phyloP scores from a whole-genome alignment of 2,888 invertebrate genomes.

The Cerastis leucographa region DNA sequence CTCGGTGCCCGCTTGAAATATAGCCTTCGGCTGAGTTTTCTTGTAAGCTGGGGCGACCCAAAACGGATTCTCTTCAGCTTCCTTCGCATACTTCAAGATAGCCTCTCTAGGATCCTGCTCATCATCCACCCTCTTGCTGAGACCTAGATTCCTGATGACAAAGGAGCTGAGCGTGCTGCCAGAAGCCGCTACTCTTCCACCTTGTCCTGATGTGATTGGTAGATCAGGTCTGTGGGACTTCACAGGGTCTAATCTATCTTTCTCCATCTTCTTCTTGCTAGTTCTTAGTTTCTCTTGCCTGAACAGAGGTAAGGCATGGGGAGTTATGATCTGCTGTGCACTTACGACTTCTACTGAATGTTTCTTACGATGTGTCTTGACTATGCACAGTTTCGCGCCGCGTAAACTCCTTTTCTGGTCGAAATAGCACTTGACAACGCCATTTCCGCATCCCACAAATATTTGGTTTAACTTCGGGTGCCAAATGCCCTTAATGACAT shows the following conservation, averaged over 20 bases:
- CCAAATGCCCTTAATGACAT: conserved; percentile 97
- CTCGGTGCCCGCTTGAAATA: conserved; percentile 92
- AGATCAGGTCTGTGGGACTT: conserved; percentile 96
- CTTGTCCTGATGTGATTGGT: conserved; percentile 97
- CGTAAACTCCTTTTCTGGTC: conserved; percentile 96
- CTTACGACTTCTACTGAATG: conserved; percentile 96
- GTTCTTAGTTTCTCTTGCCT: conserved; percentile 97
- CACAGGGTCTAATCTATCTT: conserved; percentile 96
- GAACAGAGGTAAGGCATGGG: conserved; percentile 98
- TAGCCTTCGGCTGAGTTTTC: conserved; percentile 96
- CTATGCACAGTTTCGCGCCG: conserved; percentile 97
- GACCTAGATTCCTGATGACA: conserved; percentile 98
- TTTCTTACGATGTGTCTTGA: conserved; percentile 94
- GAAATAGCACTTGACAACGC: conserved; percentile 97
- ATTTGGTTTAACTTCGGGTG: conserved; percentile 99
- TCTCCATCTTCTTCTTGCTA: conserved; percentile 97
- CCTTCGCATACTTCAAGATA: conserved; percentile 98
- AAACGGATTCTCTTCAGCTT: conserved; percentile 98
- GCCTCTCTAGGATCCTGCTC: conserved; percentile 98
- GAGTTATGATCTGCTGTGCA: conserved; percentile 98
- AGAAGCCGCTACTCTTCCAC: conserved; percentile 98
- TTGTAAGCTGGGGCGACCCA: conserved; percentile 98
- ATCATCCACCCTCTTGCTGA: conserved; percentile 97
- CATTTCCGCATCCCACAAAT: conserved; percentile 97
- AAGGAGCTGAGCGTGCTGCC: conserved; percentile 99